phyloP scores from a whole-genome alignment of 1,140 invertebrate genomes.

The Lepidurus arcticus region DNA sequence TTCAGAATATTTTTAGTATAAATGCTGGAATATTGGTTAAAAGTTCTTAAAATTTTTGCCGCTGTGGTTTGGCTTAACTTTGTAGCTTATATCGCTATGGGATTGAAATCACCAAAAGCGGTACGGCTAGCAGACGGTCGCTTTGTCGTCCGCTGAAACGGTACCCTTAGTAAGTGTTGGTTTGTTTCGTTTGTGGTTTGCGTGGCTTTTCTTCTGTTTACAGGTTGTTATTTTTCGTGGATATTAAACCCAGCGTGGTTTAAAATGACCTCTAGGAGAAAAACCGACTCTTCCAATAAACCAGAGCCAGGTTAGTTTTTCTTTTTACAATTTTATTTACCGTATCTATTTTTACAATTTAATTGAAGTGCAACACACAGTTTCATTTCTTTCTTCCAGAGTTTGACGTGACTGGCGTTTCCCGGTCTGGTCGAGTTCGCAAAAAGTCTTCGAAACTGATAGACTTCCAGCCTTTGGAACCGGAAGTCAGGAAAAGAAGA shows the following conservation, averaged over 20 bases:
- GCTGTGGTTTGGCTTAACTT: no score
- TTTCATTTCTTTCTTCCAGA: not conserved
- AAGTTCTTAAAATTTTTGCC: no score
- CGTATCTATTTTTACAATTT: not conserved
- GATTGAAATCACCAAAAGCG: no score
- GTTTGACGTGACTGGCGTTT: conserved; percentile 74
- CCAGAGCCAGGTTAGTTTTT: not conserved
- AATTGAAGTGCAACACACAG: not conserved
- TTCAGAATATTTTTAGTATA: no score
- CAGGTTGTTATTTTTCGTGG: no score
- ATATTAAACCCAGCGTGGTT: not conserved
- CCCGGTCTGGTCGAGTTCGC: conserved; percentile 76
- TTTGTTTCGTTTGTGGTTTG: no score
- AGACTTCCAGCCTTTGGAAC: conserved; percentile 82
- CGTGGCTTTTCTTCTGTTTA: no score
- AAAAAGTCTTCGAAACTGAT: conserved; percentile 92
- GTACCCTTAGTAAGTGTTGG: no score
- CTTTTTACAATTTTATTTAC: not conserved
- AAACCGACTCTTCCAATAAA: not conserved
- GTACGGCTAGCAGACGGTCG: no score
- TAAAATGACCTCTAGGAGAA: not conserved
- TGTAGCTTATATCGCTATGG: no score
- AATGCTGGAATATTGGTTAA: no score
- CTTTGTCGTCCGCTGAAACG: no score
- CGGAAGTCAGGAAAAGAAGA: conserved; percentile 44